These are phyloP conservation scores for Bellardia bayeri DNA, from an alignment of 2,888 invertebrate genomes.

Conservation along the genomic window DNA sequence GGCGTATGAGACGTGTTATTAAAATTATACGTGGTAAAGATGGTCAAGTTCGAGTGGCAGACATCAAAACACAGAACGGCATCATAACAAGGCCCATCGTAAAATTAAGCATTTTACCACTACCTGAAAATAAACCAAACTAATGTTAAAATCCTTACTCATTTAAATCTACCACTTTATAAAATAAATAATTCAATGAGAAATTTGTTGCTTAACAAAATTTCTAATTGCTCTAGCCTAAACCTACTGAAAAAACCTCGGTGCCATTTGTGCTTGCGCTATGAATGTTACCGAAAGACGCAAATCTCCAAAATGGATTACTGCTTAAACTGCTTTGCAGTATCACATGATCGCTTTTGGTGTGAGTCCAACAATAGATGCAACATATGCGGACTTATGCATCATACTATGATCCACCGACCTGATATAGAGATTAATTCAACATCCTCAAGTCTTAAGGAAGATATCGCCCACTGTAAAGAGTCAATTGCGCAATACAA, in stretches of 20 bases:
- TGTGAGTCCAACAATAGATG: constrained; percentile 2
- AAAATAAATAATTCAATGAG: too few species aligned
- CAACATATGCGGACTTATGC: background rate
- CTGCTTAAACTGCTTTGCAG: background rate
- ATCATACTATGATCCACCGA: constrained; percentile 1
- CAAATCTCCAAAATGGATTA: background rate
- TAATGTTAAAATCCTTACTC: background rate
- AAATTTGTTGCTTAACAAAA: background rate
- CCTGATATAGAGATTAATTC: too few species aligned
- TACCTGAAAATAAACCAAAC: too few species aligned
- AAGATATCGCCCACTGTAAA: too few species aligned
- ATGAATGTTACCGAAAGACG: background rate
- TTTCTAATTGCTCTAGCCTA: background rate
- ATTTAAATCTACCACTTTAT: too few species aligned
- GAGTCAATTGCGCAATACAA: too few species aligned
- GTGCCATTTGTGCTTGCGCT: background rate
- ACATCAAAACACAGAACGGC: constrained; percentile 26
- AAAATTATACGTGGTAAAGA: constrained; percentile 11
- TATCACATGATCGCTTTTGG: background rate
- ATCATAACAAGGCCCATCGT: constrained; percentile 13
- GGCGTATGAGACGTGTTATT: constrained; percentile 12
- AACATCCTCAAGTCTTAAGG: too few species aligned
- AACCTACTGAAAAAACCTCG: constrained; percentile 7
- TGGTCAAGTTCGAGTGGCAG: constrained; percentile 27
- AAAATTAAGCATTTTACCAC: constrained; percentile 26